These are phyloP conservation scores for Sebastiscus albofasciatus DNA, from an alignment of 2,797 vertebrate species.

Conservation along the genomic window DNA sequence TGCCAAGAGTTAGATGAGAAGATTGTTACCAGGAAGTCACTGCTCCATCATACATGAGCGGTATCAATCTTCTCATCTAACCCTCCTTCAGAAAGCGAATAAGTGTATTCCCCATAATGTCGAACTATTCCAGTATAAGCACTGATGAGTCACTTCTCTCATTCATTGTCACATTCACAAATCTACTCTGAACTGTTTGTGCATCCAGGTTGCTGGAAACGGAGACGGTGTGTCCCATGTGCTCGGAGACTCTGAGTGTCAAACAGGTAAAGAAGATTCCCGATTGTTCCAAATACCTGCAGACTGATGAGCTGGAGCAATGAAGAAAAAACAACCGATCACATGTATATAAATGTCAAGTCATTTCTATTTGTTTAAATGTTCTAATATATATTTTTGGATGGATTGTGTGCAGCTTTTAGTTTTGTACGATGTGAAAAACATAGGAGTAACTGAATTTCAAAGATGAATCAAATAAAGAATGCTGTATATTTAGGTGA, in stretches of 20 bases:
- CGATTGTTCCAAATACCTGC: slow-evolving; percentile 88
- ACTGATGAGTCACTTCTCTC: not conserved
- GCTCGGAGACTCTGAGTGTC: slow-evolving; percentile 85
- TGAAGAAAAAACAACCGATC: slow-evolving; percentile 54
- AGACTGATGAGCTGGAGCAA: slow-evolving; percentile 79
- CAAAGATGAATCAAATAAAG: not conserved
- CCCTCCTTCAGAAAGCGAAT: not conserved
- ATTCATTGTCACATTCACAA: not conserved
- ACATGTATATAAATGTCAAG: not conserved
- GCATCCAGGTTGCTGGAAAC: slow-evolving; percentile 88
- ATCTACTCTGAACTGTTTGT: slow-evolving; percentile 14
- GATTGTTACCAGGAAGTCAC: not conserved
- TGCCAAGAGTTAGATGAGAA: not conserved
- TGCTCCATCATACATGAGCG: not conserved
- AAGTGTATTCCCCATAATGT: not conserved
- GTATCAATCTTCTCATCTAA: not conserved
- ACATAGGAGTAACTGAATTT: not conserved
- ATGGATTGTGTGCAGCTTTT: not conserved
- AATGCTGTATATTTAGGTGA: not conserved
- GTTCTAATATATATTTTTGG: slow-evolving; percentile 8
- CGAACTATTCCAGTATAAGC: not conserved
- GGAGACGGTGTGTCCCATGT: slow-evolving; percentile 93
- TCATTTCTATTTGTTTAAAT: not conserved
- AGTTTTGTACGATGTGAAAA: not conserved
- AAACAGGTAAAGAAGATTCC: slow-evolving; percentile 84